Evolutionary conservation across 2,888 invertebrate genomes (phyloP).

Genomic region (Lepidonotus clava): DNA sequence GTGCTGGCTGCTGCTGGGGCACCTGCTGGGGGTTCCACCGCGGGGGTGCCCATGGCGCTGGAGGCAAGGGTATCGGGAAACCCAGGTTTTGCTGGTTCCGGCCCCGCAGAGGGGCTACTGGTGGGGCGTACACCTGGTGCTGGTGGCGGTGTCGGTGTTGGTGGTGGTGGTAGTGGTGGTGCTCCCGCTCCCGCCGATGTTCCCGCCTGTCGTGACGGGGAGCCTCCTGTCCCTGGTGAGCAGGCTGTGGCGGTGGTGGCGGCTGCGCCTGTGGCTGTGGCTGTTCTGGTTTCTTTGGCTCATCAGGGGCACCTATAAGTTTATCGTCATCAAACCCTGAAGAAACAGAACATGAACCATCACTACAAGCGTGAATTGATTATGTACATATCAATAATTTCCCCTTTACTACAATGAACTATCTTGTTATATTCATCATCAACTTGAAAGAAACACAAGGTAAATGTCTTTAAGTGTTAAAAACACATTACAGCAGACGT

Average conservation of each 20-base stretch:
- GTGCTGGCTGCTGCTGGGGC: no score
- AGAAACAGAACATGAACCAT: slow-evolving; percentile 56
- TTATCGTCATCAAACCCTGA: slow-evolving; percentile 68
- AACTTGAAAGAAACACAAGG: neutral
- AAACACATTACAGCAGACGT: neutral
- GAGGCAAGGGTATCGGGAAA: no score
- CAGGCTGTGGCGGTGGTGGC: neutral
- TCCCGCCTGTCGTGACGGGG: neutral
- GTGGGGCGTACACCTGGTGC: no score
- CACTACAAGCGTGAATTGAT: neutral
- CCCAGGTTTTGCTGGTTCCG: no score
- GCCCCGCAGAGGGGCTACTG: no score
- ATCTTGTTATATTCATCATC: neutral
- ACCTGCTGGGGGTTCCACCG: no score
- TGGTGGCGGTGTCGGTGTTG: neutral
- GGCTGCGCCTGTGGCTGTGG: neutral
- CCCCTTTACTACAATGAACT: no score
- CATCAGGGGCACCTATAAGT: slow-evolving; percentile 69
- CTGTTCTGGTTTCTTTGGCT: neutral
- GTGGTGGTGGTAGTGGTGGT: neutral
- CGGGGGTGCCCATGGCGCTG: no score
- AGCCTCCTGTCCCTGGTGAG: no score
- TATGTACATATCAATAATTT: neutral
- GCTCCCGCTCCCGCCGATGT: neutral
- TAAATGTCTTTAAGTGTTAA: neutral